Evolutionary conservation across 2,113 vertebrate species (phyloP), one percentile per base, ranked within the genome.

Genomic region (Erythrolamprus reginae): DNA sequence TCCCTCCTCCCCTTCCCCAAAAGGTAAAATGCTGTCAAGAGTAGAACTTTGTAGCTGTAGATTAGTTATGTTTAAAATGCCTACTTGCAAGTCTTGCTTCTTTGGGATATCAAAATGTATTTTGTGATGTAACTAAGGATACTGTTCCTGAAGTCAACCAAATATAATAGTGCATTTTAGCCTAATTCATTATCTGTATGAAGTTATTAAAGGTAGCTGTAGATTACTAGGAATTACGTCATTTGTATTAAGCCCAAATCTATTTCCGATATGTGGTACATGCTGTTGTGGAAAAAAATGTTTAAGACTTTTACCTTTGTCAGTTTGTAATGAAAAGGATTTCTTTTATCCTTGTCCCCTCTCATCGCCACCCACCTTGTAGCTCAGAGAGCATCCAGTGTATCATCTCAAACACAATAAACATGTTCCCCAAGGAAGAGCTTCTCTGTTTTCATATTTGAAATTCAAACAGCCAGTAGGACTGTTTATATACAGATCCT

Each of bases 21-120:
- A 97, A 97, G 97, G 98, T 97, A 98, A 98, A 98, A 98, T 96
- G 98, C 97, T 98, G 94, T 97, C 94, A 97, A 96, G 97, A 98
- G 98, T 98, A 98, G 98, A 97, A 97, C 96, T 98, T 98, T 98
- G 98, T 98, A 98, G 98, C 98, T 98, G 98, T 98, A 98, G 98
- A 98, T 98, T 98, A 98, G 98, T 98, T 98, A 97, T 97, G 98
- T 98, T 97, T 98, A 98, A 98, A 98, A 98, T 95, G 97, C 98
- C 98, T 98, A 97, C 98, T 98, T 98, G 98, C 98, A 98, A 98
- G 98, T 98, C 98, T 98, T 98, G 98, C 98, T 98, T 98, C 98
- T 98, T 98, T 98, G 98, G 98, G 98, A 98, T 98, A 98, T 98
- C 98, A 98, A 98, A 98, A 98, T 98, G 98, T 98, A 98, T 98